Evolutionary conservation across 2,888 invertebrate species (phyloP).

Genomic region (Drosophila diplacantha): DNA sequence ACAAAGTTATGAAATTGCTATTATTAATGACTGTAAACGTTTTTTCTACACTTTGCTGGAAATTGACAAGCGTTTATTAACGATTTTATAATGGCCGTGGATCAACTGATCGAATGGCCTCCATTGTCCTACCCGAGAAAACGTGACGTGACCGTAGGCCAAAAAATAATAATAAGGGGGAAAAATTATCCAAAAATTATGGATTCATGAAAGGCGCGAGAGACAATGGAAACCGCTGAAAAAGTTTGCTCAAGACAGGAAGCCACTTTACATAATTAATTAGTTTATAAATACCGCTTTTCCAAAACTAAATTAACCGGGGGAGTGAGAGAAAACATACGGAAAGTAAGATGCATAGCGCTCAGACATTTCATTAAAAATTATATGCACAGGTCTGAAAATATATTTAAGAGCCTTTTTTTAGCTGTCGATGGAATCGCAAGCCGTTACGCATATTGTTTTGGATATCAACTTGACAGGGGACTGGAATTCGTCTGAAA

Average conservation of each 20-base stretch:
- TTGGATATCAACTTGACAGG: no score
- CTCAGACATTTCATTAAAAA: no score
- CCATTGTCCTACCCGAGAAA: conserved; percentile 52
- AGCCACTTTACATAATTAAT: conserved; percentile 69
- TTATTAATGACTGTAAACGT: conserved; percentile 73
- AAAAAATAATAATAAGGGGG: not conserved
- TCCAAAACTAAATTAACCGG: not conserved
- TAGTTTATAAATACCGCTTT: conserved; percentile 58
- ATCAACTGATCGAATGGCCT: conserved; percentile 60
- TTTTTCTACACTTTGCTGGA: conserved; percentile 66
- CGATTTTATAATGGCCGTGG: conserved; percentile 70
- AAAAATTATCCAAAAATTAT: conserved; percentile 10
- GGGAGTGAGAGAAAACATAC: no score
- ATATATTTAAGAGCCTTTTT: no score
- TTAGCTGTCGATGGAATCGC: no score
- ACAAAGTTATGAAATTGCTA: conserved; percentile 66
- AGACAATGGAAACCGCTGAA: conserved; percentile 50
- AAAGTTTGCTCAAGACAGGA: conserved; percentile 70
- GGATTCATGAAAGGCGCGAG: conserved; percentile 24
- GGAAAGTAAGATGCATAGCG: not conserved
- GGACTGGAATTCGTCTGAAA: not conserved
- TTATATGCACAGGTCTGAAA: no score
- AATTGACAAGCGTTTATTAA: conserved; percentile 75
- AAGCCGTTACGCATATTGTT: no score
- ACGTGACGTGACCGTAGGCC: conserved; percentile 61